Base-by-base conservation (phyloP, 1,140 invertebrate genomes). In the Drosophila mauritiana region DNA sequence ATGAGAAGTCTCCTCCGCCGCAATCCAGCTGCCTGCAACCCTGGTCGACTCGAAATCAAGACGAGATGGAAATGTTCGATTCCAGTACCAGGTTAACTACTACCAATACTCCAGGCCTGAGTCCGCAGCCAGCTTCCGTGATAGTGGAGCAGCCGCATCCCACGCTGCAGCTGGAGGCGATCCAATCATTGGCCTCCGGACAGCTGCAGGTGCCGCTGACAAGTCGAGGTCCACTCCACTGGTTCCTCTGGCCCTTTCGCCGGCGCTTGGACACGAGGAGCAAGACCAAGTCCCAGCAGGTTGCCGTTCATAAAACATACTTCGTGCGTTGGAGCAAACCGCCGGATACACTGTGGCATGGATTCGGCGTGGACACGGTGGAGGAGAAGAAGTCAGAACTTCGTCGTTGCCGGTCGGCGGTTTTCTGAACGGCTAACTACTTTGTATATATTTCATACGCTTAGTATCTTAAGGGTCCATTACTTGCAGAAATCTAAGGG, bases 261-360 rank as follows among this genome's bases (percentile, higher is more conserved):
- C 70, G 75, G 54, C 81, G 75, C 0, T 51, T 22, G 15, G 5
- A n/a, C 8, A 7, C 22, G 8, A 31, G 15, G 5, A n/a, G 8
- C 25, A 58, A 63, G 20, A 22, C 67, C 22, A 74, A 63, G 8
- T 13, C 57, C 0, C 65, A 64, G 3, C 34, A 63, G 15, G 90
- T 90, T 0, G 88, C 85, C 15, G 84, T 91, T 0, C 89, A 91
- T 55, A 91, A 91, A 46, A 91, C 90, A 0, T 91, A 91, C 36
- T 91, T 91, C 27, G 79, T 91, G 2, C 61, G 77, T 2, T 91
- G 91, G 91, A 80, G 56, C 36, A 91, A 91, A 20, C 86, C 90
- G 11, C 86, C 90, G 27, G 78, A 90, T 1, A 84, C 84, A 1
- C 54, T 80, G 6, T 90, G 67, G 65, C 90, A 75, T 11, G 90